Percentiles rank a stretch among this genome's conserved stretches.
Conservation (phyloP, 2,113 vertebrate species). For the Cyrtonyx montezumae region DNA sequence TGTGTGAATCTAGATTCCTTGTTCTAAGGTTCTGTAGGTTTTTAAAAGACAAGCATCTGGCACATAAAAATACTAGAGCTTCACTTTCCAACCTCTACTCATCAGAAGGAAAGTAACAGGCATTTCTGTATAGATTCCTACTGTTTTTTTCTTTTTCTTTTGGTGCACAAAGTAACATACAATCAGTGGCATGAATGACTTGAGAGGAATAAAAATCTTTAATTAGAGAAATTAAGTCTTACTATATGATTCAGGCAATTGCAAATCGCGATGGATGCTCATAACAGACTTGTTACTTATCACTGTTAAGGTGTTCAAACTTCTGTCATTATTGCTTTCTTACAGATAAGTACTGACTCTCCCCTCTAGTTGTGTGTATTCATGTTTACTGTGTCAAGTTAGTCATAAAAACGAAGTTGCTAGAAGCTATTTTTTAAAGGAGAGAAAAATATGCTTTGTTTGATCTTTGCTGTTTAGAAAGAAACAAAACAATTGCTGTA, state of each 20-base stretch:
- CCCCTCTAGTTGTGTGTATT: not conserved
- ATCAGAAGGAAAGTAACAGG: not conserved
- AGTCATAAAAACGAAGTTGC: not conserved
- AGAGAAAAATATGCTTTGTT: not conserved
- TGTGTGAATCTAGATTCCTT: not conserved
- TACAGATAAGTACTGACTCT: not conserved
- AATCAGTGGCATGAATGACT: constrained; percentile 12
- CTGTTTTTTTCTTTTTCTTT: not conserved
- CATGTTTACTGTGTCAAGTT: not conserved
- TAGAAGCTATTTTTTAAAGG: not conserved
- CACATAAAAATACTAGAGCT: not conserved
- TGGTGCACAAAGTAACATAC: not conserved
- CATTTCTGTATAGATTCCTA: not conserved
- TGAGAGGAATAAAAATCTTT: not conserved
- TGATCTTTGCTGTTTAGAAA: not conserved
- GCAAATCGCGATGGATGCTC: not conserved
- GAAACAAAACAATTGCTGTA: not conserved
- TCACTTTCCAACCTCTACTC: not conserved
- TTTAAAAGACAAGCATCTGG: not conserved
- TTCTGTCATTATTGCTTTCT: not conserved
- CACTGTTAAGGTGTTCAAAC: not conserved
- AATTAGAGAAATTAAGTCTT: constrained; percentile 1
- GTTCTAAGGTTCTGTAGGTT: not conserved
- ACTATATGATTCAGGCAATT: constrained; percentile 8
- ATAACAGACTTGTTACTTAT: constrained; percentile 8